Base-by-base conservation (phyloP, 2,797 vertebrate species). In the Leptoclinus maculatus region DNA sequence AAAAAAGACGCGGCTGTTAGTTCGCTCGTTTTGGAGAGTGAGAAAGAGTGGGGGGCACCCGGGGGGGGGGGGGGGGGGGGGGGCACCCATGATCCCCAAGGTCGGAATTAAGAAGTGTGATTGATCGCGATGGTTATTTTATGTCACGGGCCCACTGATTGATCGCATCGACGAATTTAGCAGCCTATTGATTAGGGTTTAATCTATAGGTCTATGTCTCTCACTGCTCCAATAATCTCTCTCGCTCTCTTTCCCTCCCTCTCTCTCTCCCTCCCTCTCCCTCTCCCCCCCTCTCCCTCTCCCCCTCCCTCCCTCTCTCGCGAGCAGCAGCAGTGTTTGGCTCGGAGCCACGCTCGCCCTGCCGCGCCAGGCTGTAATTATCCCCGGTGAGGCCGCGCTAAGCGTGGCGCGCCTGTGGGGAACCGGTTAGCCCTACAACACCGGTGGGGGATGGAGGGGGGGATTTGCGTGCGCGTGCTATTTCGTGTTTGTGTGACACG, bases 331-430 rank as follows among this genome's bases (percentile, higher is more conserved):
- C 80, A 38, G 80, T 80, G 78, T 83, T 88, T 92, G 93, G 91
- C 89, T 85, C 84, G 39, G 66, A 88, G 92, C 91, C 89, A 88
- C 78, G 85, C 88, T 88, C 88, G 86, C 87, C 91, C 89, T 88
- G 91, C 90, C 88, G 92, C 84, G 89, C 89, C 87, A 90, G 89
- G 81, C 92, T 93, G 92, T 93, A 94, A 94, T 94, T 93, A 94
- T 93, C 92, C 90, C 91, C 90, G 90, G 92, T 89, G 92, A 93
- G 92, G 91, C 92, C 83, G 91, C 87, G 90, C 92, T 92, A 93
- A 89, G 91, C 91, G 91, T 92, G 92, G 92, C 90, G 88, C 90
- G 93, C 89, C 92, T 89, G 90, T 89, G 90, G 90, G 92, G 91
- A 92, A 92, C 91, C 91, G 89, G 89, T 92, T 91, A 90, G 87